Conservation (phyloP, 2,113 vertebrate species). For the Entomyzon cyanotis region DNA sequence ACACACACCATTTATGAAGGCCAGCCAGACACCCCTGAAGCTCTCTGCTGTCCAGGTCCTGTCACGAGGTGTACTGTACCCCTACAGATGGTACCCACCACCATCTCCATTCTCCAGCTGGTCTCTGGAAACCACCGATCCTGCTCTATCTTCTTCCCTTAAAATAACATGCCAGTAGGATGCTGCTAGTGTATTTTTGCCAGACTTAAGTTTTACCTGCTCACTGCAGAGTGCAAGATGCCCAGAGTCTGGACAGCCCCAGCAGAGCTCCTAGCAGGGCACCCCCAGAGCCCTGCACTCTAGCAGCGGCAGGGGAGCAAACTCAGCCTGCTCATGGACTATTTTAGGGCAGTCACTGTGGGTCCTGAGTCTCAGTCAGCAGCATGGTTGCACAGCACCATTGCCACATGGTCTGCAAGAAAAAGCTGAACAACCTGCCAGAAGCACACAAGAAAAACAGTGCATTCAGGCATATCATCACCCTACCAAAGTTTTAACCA, state of each 20-base stretch:
- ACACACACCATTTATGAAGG: accelerated
- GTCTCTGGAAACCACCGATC: neutral
- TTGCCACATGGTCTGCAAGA: accelerated
- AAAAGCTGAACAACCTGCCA: neutral
- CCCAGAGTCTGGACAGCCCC: neutral
- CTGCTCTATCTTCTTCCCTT: no score
- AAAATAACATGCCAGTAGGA: accelerated
- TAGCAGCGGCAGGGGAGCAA: neutral
- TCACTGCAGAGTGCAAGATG: accelerated
- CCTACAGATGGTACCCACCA: no score
- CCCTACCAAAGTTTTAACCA: accelerated
- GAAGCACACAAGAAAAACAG: neutral
- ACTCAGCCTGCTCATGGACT: neutral
- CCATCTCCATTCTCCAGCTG: neutral
- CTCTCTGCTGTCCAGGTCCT: neutral
- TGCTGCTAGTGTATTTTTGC: accelerated
- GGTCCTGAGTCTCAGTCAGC: neutral
- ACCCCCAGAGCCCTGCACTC: neutral
- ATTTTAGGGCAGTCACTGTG: accelerated
- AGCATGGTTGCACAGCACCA: accelerated
- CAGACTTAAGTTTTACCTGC: neutral
- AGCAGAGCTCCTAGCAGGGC: neutral
- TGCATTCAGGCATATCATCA: accelerated
- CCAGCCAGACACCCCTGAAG: neutral
- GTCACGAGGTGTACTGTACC: accelerated